Evolutionary conservation across 37 sponge, comb jelly and placozoan genomes (phyloP), one percentile per base, ranked within the genome.

Genomic region (Theonella swinhoei): DNA sequence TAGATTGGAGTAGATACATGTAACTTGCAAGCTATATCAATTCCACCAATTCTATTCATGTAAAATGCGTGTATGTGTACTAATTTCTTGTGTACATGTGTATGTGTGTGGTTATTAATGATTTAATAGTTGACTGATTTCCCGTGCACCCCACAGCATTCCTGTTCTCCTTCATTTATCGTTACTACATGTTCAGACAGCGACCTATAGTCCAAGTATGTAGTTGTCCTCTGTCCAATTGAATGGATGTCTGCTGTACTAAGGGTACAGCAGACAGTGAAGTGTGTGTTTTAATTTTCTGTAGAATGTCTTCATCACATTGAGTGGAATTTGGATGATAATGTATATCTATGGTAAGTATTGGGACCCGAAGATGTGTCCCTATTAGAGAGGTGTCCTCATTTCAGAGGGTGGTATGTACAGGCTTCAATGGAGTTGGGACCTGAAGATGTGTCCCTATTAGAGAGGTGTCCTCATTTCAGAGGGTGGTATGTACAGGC

Each of bases 291-390:
- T 26, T 29, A 62, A 42, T 60, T 71, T 72, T 54, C 72, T 64
- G 17, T 62, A 80, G 81, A 81, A 68, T 36, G 2, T 88, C 22
- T 81, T 38, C 75, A 66, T 75, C 71, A 70, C 74, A 64, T 1
- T 54, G 42, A 68, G 62, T 59, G 75, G 88, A 54, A 22, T 81
- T 31, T 42, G 66, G 70, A 35, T 88, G 60, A 39, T 87, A 25
- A 42, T 61, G 43, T 79, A 80, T 42, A 62, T 79, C 60, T 79
- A 87, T 64, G 87, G 75, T 87, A 58, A 64, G 80, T 85, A n/a
- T n/a, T n/a, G n/a, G n/a, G n/a, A n/a, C n/a, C n/a, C n/a, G n/a
- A n/a, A n/a, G n/a, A n/a, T n/a, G n/a, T n/a, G n/a, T n/a, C n/a
- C n/a, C n/a, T n/a, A n/a, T n/a, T n/a, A n/a, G n/a, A n/a, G n/a